phyloP scores from a whole-genome alignment of 2,888 invertebrate species.

The Andrena bucephala region DNA sequence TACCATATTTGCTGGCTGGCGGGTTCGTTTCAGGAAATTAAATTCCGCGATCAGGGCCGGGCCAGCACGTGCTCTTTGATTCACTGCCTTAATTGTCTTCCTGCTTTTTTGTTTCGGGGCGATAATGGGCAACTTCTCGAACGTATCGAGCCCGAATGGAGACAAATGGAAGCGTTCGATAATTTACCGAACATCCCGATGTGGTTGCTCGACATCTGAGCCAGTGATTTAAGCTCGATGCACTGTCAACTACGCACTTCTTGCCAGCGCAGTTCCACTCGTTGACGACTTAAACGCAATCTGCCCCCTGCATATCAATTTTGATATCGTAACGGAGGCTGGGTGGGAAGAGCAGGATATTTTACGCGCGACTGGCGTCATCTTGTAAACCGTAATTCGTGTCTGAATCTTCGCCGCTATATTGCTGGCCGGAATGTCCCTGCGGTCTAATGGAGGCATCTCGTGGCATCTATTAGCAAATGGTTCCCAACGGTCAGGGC shows the following conservation, averaged over 20 bases:
- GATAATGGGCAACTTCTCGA: not conserved
- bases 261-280: not conserved
- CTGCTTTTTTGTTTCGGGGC: conserved; percentile 4
- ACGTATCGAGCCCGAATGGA: conserved; percentile 9
- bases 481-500: conserved; percentile 81
- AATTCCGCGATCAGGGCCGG: conserved; percentile 42
- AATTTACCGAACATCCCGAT: not conserved
- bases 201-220: not conserved
- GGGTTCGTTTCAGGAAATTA: conserved; percentile 60
- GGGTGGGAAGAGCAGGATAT: conserved; percentile 20
- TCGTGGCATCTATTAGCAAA: conserved; percentile 82
- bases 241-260: not conserved
- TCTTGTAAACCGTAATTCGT: conserved; percentile 75
- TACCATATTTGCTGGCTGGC: conserved; percentile 56
- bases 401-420: conserved; percentile 79
- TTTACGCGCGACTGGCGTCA: conserved; percentile 43
- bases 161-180: conserved; percentile 12
- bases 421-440: conserved; percentile 80
- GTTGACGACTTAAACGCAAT: not conserved
- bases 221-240: not conserved
- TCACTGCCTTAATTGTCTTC: conserved; percentile 41
- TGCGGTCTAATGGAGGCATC: conserved; percentile 81
- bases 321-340: not conserved
- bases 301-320: not conserved
- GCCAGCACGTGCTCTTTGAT: conserved; percentile 42